These are phyloP conservation scores for Dicyrtoma fusca DNA, from an alignment of 2,888 invertebrate genomes.

Conservation along the genomic window DNA sequence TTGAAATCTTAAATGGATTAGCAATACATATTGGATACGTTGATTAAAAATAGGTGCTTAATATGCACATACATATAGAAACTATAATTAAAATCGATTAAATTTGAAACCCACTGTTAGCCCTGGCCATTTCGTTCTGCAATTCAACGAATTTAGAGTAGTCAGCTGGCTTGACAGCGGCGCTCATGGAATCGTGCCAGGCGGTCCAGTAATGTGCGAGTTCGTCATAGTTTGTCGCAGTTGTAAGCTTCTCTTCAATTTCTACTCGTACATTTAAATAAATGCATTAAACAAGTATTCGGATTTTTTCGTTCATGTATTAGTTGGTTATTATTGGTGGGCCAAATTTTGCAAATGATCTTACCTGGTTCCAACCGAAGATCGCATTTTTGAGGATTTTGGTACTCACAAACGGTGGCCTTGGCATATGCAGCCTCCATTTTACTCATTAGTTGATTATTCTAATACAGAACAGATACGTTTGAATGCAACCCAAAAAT, in stretches of 20 bases:
- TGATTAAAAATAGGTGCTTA: too few relatives aligned
- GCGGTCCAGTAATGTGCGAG: slow-evolving; percentile 57
- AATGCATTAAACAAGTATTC: neutral
- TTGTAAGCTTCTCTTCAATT: slow-evolving; percentile 49
- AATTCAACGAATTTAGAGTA: slow-evolving; percentile 60
- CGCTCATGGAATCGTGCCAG: slow-evolving; percentile 55
- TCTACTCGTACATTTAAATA: too few relatives aligned
- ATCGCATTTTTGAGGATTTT: slow-evolving; percentile 40
- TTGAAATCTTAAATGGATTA: slow-evolving; percentile 79
- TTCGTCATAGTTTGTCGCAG: slow-evolving; percentile 54
- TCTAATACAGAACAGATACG: slow-evolving; percentile 43
- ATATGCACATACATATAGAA: too few relatives aligned
- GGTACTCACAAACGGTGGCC: slow-evolving; percentile 57
- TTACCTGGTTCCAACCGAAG: slow-evolving; percentile 58
- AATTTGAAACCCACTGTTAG: slow-evolving; percentile 55
- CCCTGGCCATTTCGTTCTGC: slow-evolving; percentile 60
- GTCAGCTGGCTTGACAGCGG: slow-evolving; percentile 46
- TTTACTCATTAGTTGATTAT: slow-evolving; percentile 56
- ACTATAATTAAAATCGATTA: too few relatives aligned
- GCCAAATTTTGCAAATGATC: neutral
- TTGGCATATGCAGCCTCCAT: slow-evolving; percentile 59
- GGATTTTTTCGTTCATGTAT: neutral
- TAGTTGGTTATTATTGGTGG: too few relatives aligned
- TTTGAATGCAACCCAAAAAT: neutral
- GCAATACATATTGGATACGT: too few relatives aligned